Evolutionary conservation across 1,140 invertebrate genomes (phyloP), one percentile per base, ranked within the genome.

Genomic region (Plodia interpunctella): DNA sequence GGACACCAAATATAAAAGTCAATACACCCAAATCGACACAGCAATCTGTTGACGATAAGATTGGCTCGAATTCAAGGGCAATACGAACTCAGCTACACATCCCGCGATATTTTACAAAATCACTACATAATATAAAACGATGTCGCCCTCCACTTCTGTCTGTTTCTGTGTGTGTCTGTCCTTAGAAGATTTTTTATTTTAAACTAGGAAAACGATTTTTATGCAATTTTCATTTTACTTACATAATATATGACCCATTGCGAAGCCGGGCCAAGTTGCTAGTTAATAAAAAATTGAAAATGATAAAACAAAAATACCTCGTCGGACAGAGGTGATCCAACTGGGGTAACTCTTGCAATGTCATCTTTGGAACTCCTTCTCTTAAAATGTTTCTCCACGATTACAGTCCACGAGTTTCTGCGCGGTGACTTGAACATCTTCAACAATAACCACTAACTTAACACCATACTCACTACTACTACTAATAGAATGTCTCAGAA

Each of bases 31-130:
- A 44, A 44, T 44, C 38, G 13, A 15, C 13, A 17, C 61, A 58
- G 74, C 74, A 83, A 81, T 83, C 80, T 76, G 70, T 72, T 63
- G 66, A 54, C 70, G 82, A 85, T 85, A 81, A 85, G 75, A 76
- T 83, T 78, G 67, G 68, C 63, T 50, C 66, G 58, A 63, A 74
- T 73, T 77, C 78, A 85, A 85, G 80, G 80, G 63, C 72, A 69
- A 53, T 44, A 60, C 5, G 28, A 55, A 32, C n/a, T 55, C 8
- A 10, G 28, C 15, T 54, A 0, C 21, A 28, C 28, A n/a, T 5
- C 30, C 17, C 10, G 13, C 10, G 0, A 11, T 20, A 10, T 51
- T 51, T 51, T 20, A 10, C 2, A 25, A 51, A 4, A 32, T 10
- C n/a, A n/a, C n/a, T n/a, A n/a, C n/a, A n/a, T n/a, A n/a, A n/a